Evolutionary conservation across 1,140 invertebrate genomes (phyloP), one percentile per base, ranked within the genome.

Genomic region (Asobara japonica): DNA sequence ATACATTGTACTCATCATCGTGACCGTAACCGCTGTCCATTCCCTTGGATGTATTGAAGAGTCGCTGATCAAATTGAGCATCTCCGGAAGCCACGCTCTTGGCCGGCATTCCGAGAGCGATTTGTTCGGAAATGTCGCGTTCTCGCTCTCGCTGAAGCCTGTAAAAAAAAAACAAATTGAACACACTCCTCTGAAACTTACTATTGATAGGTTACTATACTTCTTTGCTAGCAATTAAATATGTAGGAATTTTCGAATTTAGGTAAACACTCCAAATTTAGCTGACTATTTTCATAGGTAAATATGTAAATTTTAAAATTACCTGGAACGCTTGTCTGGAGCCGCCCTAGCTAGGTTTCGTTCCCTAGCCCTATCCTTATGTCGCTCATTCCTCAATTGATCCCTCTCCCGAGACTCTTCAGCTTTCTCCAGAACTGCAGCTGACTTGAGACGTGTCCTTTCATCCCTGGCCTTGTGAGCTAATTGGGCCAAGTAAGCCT

Each of bases 61-160:
- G 88, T 61, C 98, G 88, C 79, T 98, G 95, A 89, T 99, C 98
- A 86, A 99, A 99, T 83, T 98, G 93, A 0, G 92, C 91, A 83
- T 98, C 97, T 0, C 92, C 93, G 22, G 90, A 89, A 65, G 89
- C 88, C 29, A 88, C 80, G 4, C 91, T 90, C 80, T 97, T 96
- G 3, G 96, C 95, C 0, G 98, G 98, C 83, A 99, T 85, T 3
- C 98, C 98, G 4, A 99, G 88, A 0, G 98, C 98, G 80, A 99
- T 99, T 89, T 99, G 96, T 84, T 99, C 98, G 73, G 96, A 98
- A 69, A 99, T 98, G 84, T 99, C 98, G 22, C 98, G 91, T 78
- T 99, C 98, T 3, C 96, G 89, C 79, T 99, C 96, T 30, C 94
- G 90, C 78, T 97, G 95, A 65, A 99, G 83, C 79, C 96, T n/a